A percentile compares a stretch with the other conserved stretches of the same genome.
These are phyloP conservation scores for Limenitis camilla DNA, from an alignment of 2,888 invertebrate species.

Conservation along the genomic window DNA sequence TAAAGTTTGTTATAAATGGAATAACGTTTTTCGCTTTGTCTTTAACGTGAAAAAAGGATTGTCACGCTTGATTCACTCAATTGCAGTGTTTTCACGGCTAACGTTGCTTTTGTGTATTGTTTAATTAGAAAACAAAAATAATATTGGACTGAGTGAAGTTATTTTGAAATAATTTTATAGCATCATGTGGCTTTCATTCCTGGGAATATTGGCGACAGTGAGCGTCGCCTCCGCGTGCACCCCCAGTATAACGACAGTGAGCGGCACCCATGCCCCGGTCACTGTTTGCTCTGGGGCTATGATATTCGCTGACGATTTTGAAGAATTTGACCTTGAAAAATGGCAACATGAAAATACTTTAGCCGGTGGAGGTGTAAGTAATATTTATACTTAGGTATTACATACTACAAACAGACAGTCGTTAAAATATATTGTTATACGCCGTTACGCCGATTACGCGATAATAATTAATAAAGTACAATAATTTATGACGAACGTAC, in stretches of 20 bases:
- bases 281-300: slow-evolving; percentile 72
- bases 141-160: not conserved
- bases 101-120: not conserved
- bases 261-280: slow-evolving; percentile 63
- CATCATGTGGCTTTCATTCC: slow-evolving; percentile 46
- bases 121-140: not conserved
- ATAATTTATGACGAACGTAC: too few relatives aligned
- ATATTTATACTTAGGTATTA: not conserved
- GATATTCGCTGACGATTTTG: slow-evolving; percentile 78
- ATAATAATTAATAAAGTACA: too few relatives aligned
- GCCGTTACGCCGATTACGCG: too few relatives aligned
- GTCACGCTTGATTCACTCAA: too few relatives aligned
- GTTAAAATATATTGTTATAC: too few relatives aligned
- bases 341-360: slow-evolving; percentile 81
- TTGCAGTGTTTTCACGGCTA: too few relatives aligned
- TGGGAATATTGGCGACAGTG: slow-evolving; percentile 39
- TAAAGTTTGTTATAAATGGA: too few relatives aligned
- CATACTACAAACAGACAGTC: too few relatives aligned
- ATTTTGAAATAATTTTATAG: slow-evolving; percentile 24
- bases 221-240: slow-evolving; percentile 49
- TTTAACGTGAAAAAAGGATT: too few relatives aligned
- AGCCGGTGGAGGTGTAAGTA: slow-evolving; percentile 77
- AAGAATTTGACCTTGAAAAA: slow-evolving; percentile 71
- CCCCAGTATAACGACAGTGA: slow-evolving; percentile 64
- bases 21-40: too few relatives aligned